Evolutionary conservation across 1,140 invertebrate species (phyloP), one percentile per base, ranked within the genome.

Genomic region (Hirudo medicinalis): DNA sequence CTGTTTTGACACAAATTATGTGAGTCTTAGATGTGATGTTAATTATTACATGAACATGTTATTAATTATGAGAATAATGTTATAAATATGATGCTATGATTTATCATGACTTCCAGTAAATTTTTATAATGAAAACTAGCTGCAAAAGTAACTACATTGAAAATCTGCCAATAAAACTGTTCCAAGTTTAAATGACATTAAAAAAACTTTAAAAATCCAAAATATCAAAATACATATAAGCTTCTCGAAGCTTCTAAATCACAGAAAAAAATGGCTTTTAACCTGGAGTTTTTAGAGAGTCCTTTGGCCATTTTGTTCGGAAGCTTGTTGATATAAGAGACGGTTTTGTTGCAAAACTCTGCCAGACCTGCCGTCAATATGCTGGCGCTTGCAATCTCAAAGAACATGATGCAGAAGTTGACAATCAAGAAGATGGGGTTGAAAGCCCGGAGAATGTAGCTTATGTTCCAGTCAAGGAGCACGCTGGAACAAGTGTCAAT

Each of bases 381-480:
- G 15, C 40, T 27, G 20, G 69, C 69, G 19, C 54, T 36, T 5
- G 69, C 27, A 11, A 73, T 22, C 32, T 60, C 43, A 32, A 73
- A 54, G 55, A 70, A 29, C 22, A 57, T 70, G 19, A 73, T 71
- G 27, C 70, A 36, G 9, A 55, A 57, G 27, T 70, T 73, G 53
- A 73, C 66, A 43, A 73, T 27, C 0, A 63, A 9, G 25, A 73
- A 67, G 27, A 73, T 36, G 2, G 72, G 72, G 36, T 70, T 73
- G 57, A 73, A 36, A 27, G 60, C 69, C 22, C 32, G 60, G 25
- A 71, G n/a, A 22, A 71, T 71, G 25, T 32, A 70, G 22, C 57
- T 70, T 29, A 71, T 53, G 40, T 73, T 55, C 68, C 69, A 71
- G 29, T 67, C 49, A 63, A 55, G n/a, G 40, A 73, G 27, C 22